Conservation (phyloP, 2,888 invertebrate species). For the Muschampia plurimacula region DNA sequence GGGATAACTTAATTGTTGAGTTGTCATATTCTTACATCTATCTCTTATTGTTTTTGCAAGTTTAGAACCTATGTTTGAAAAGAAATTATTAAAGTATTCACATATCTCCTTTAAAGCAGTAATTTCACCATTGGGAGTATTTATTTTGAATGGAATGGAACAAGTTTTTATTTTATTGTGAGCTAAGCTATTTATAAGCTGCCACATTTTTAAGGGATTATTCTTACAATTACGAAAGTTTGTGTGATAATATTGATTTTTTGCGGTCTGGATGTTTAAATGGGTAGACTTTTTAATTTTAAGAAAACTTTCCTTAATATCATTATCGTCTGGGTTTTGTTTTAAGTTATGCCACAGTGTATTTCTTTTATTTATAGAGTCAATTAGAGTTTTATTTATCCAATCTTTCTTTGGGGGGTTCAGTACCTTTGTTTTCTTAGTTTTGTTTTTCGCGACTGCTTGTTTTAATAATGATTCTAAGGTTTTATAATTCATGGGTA, state of each 20-base stretch:
- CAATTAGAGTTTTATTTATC: slow-evolving; percentile 38
- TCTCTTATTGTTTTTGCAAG: slow-evolving; percentile 4
- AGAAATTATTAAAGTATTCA: slow-evolving; percentile 1
- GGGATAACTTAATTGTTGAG: neutral
- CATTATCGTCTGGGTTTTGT: slow-evolving; percentile 21
- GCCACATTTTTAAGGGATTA: slow-evolving; percentile 14
- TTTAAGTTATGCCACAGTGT: slow-evolving; percentile 25
- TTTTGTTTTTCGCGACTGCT: slow-evolving; percentile 12
- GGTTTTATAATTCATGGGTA: too few relatives aligned
- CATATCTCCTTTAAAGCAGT: neutral
- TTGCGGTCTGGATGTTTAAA: neutral
- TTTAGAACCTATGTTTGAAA: slow-evolving; percentile 2
- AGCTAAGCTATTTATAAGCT: slow-evolving; percentile 3
- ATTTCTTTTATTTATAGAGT: slow-evolving; percentile 35
- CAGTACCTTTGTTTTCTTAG: slow-evolving; percentile 34
- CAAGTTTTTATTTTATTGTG: neutral
- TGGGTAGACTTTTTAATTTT: neutral
- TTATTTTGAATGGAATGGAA: neutral
- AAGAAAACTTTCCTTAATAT: neutral
- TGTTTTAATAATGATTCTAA: slow-evolving; percentile 23
- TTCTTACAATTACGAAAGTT: neutral
- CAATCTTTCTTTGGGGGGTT: slow-evolving; percentile 35
- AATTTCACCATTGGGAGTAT: neutral
- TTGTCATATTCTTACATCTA: neutral
- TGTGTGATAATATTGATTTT: slow-evolving; percentile 6